phyloP scores from a whole-genome alignment of 2,888 invertebrate genomes.

The Parapristionchus giblindavisi region DNA sequence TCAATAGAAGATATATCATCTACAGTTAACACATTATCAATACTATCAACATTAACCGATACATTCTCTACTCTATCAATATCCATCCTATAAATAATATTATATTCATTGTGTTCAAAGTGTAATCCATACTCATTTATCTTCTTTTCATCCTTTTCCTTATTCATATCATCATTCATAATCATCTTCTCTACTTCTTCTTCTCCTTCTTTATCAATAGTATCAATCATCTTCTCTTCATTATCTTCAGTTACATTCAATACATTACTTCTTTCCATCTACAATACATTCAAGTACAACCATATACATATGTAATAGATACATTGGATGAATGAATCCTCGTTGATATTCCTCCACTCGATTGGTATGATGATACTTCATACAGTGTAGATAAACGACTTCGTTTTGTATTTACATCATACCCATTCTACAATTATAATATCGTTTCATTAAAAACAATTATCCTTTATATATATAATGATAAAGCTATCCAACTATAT shows the following conservation, averaged over 20 bases:
- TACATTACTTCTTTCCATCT: no score
- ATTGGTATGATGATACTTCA: no score
- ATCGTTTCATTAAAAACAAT: no score
- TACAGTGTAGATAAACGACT: no score
- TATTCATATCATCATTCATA: background rate
- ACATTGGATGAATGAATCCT: no score
- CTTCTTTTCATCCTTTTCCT: background rate
- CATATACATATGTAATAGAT: no score
- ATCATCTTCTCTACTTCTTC: constrained; percentile 4
- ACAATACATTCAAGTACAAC: constrained; percentile 5
- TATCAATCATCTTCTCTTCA: background rate
- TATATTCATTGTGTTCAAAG: background rate
- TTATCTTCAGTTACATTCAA: constrained; percentile 7
- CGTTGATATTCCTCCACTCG: no score
- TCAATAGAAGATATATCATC: background rate
- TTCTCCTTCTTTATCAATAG: background rate
- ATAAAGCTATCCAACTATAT: no score
- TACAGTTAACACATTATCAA: background rate
- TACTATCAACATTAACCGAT: background rate
- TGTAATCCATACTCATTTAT: background rate
- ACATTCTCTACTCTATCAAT: constrained; percentile 14
- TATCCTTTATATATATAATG: no score
- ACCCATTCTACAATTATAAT: no score
- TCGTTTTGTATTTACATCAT: no score
- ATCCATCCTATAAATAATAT: background rate